Base-by-base conservation (phyloP, 2,888 invertebrate genomes). In the Meteorus colon region DNA sequence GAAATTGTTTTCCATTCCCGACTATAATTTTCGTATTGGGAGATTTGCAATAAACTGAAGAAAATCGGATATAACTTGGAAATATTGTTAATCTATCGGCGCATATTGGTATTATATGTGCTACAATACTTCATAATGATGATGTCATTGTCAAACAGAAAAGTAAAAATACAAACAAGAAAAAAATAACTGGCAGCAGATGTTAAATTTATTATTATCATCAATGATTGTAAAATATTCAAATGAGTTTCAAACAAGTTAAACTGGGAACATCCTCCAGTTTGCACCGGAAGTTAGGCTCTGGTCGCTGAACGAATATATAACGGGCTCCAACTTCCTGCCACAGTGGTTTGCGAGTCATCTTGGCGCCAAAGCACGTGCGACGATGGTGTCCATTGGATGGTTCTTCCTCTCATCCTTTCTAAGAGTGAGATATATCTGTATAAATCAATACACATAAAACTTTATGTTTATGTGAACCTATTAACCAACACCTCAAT, bases 261-360 rank as follows among this genome's bases (percentile, higher is more conserved):
- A 55, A 55, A 55, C 55, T 55, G 55, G 55, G 55, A 55, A 55
- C 55, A 55, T 55, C 55, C 55, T 55, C 55, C 24, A 59, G 74
- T 48, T 74, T 72, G 77, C 77, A 81, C 81, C 85, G 88, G 88
- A 88, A 87, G 84, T 83, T 81, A 82, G 79, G 73, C 75, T 82
- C 55, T 55, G 12, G 81, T 83, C 80, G 81, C 79, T 55, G 75
- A 79, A 80, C 80, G 79, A 80, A 82, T 73, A 75, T 77, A 75
- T 81, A 80, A 76, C 81, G 82, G 85, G 80, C 86, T 85, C 86
- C 86, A 87, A 86, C 85, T 87, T 88, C 87, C 87, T 85, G 86
- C 81, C 66, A 19, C 71, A 55, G 59, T 60, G 66, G 66, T 48
- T 37, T 60, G 55, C 24, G 81, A 79, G 81, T 79, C 68, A 80